Evolutionary conservation across 2,113 vertebrate species (phyloP), one percentile per base, ranked within the genome.

Genomic region (Patagioenas fasciata): DNA sequence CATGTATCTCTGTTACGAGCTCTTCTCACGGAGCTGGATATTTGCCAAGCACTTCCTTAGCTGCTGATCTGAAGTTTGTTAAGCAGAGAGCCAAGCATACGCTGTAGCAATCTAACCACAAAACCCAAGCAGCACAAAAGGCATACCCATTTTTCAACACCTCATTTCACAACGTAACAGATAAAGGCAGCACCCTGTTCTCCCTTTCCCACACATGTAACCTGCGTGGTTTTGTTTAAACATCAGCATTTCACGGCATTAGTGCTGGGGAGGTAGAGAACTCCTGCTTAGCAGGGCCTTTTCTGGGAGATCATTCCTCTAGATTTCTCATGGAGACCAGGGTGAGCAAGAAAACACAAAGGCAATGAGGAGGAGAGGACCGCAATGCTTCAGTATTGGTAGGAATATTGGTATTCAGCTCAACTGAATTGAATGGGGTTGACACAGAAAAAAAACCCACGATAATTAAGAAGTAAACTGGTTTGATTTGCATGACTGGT

Each of bases 161-260:
- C 42, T 86, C 29, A 16, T 74, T 92, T 82, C 81, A 64, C 65
- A 73, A 26, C 16, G 26, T 15, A 18, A 29, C 34, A 67, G 47
- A 38, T 10, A 15, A 57, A 47, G 42, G n/a, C 78, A 73, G 28
- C 50, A 28, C 47, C 38, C 58, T 83, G 50, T 69, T 19, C 17
- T 14, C 29, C 25, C 29, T 32, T 54, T 72, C 50, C 71, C 50
- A 64, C 34, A 11, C 0, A 0, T 2, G 6, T 40, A 73, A 72
- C 42, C 42, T 5, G 11, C 1, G 0, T 24, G 57, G 15, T 47
- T 47, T 5, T 65, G 34, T 73, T 28, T 32, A 56, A 15, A 14
- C 29, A 23, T 21, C 0, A 0, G 23, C 26, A 48, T 58, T 70
- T 64, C 50, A n/a, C 0, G 0, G 34, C 28, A 10, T 12, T 1